Conservation (phyloP, 2,113 vertebrate species). For the Ophthalmolycus amberensis region DNA sequence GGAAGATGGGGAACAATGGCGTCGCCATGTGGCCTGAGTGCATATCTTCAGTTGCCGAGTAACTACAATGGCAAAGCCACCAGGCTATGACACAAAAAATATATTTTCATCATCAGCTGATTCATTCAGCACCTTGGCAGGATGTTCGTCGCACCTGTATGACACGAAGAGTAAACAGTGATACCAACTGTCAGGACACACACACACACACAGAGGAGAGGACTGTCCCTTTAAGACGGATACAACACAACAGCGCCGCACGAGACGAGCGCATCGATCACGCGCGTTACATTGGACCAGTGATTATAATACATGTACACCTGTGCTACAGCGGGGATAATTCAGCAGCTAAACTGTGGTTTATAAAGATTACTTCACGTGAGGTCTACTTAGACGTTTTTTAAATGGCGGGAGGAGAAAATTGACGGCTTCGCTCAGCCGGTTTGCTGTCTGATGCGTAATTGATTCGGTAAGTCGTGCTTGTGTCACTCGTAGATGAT, state of each 20-base stretch:
- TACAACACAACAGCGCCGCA: constrained; percentile 41
- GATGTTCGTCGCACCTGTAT: not conserved
- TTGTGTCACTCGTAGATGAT: constrained; percentile 29
- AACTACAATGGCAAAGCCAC: no score
- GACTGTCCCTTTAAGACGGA: constrained; percentile 78
- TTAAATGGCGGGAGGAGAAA: constrained; percentile 5
- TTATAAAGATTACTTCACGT: not conserved
- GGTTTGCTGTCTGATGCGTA: constrained; percentile 54
- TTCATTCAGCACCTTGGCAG: not conserved
- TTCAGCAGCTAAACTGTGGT: not conserved
- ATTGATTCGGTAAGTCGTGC: constrained; percentile 74
- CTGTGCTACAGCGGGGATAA: not conserved
- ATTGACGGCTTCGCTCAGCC: constrained; percentile 23
- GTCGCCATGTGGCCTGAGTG: constrained; percentile 23
- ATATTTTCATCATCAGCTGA: not conserved
- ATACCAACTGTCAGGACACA: not conserved
- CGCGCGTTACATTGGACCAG: constrained; percentile 38
- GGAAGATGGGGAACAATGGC: not conserved
- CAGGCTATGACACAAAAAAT: no score
- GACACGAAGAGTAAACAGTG: constrained; percentile 8
- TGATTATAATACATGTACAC: not conserved
- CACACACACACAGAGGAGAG: not conserved
- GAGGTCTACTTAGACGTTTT: not conserved
- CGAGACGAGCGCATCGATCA: constrained; percentile 50
- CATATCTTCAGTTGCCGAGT: not conserved